A percentile compares a stretch with the other conserved stretches of the same genome.
phyloP scores from a whole-genome alignment of 2,113 vertebrate genomes.

The Ardeotis arabs region DNA sequence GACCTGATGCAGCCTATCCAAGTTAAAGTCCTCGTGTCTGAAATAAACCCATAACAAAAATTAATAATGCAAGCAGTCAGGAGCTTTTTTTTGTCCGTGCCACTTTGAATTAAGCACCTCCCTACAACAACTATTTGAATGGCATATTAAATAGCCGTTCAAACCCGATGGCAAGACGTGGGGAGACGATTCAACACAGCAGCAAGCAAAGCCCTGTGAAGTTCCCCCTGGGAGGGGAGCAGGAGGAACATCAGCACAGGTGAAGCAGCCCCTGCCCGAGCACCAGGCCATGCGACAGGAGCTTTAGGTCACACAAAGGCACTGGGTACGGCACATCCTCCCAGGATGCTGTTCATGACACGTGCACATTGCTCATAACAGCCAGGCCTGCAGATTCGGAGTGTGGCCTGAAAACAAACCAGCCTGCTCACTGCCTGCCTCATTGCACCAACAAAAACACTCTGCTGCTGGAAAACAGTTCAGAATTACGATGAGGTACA shows the following conservation, averaged over 20 bases:
- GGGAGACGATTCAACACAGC: background rate
- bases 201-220: background rate
- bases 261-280: background rate
- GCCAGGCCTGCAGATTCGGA: background rate
- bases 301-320: background rate
- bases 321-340: accelerated
- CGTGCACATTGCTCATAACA: background rate
- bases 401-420: background rate
- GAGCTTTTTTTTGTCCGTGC: background rate
- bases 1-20: background rate
- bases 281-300: accelerated
- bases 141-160: background rate
- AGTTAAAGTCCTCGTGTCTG: background rate
- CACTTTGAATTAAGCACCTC: background rate
- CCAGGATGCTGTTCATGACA: background rate
- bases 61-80: background rate
- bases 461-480: background rate
- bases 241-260: background rate
- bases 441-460: background rate
- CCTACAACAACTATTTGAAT: background rate
- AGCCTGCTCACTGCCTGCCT: background rate
- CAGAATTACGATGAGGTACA: background rate
- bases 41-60: background rate
- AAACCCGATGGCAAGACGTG: background rate
- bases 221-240: background rate